phyloP scores from a whole-genome alignment of 2,113 vertebrate species.

The Xiphorhynchus elegans region DNA sequence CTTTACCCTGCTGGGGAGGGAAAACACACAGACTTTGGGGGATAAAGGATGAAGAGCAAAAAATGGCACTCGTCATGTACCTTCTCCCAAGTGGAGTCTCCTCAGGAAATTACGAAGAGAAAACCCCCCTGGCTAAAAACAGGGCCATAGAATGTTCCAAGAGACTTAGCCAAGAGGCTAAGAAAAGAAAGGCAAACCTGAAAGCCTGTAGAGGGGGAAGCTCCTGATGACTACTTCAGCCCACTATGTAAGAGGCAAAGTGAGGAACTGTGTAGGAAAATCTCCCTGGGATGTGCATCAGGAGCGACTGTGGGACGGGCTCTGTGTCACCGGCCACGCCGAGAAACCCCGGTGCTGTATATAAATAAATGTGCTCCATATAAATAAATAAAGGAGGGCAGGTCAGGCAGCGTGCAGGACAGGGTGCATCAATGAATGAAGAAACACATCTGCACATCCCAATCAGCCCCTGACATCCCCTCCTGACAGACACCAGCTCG shows the following conservation, averaged over 20 bases:
- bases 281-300: not conserved
- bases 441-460: not conserved
- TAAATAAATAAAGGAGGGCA: not conserved
- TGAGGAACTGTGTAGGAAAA: not conserved
- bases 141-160: not conserved
- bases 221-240: not conserved
- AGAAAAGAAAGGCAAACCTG: slow-evolving; percentile 10
- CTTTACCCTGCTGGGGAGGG: not conserved
- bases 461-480: not conserved
- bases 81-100: not conserved
- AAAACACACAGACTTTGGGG: not conserved
- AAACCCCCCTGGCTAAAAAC: not conserved
- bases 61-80: not conserved
- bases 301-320: not conserved
- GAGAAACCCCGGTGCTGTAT: not conserved
- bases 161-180: not conserved
- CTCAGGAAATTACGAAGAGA: slow-evolving; percentile 16
- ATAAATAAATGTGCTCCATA: not conserved
- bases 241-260: not conserved
- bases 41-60: not conserved
- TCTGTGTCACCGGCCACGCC: not conserved
- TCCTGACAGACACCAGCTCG: not conserved
- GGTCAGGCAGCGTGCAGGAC: not conserved
- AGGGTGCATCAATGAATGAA: not conserved
- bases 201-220: not conserved